Evolutionary conservation across 1,140 invertebrate genomes (phyloP).

Genomic region (Diprion similis): DNA sequence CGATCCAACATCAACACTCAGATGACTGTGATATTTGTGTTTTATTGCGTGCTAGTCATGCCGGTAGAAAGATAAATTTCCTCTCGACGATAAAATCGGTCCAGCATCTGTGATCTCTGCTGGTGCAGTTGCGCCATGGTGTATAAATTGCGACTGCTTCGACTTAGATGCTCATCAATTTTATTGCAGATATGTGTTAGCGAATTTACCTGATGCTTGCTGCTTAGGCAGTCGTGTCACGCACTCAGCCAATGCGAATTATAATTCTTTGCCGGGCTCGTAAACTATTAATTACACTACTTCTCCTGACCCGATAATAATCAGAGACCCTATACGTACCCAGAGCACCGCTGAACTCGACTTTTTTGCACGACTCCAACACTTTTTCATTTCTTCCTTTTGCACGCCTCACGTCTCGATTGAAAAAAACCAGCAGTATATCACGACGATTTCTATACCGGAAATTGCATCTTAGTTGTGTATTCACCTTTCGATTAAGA

Average conservation of each 20-base stretch:
- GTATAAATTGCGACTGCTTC: neutral
- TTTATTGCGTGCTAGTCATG: neutral
- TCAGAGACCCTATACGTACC: slow-evolving; percentile 15
- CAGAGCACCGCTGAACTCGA: neutral
- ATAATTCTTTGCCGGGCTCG: slow-evolving; percentile 26
- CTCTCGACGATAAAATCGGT: neutral
- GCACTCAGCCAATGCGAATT: slow-evolving; percentile 26
- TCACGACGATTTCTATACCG: too few species aligned
- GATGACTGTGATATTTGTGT: neutral
- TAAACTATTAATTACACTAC: slow-evolving; percentile 33
- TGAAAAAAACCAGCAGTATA: too few species aligned
- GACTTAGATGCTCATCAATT: neutral
- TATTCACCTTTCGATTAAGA: too few species aligned
- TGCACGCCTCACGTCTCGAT: neutral
- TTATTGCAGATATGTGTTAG: neutral
- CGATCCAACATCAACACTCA: too few species aligned
- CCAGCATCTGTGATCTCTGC: neutral
- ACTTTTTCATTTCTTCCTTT: neutral
- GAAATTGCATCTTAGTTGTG: too few species aligned
- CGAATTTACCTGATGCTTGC: neutral
- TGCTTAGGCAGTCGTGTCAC: slow-evolving; percentile 21
- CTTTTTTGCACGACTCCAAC: neutral
- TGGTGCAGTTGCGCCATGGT: neutral
- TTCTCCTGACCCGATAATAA: slow-evolving; percentile 24
- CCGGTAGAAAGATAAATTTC: neutral